These are phyloP conservation scores for Ispidina lecontei DNA, from an alignment of 2,797 vertebrate species.

Conservation along the genomic window DNA sequence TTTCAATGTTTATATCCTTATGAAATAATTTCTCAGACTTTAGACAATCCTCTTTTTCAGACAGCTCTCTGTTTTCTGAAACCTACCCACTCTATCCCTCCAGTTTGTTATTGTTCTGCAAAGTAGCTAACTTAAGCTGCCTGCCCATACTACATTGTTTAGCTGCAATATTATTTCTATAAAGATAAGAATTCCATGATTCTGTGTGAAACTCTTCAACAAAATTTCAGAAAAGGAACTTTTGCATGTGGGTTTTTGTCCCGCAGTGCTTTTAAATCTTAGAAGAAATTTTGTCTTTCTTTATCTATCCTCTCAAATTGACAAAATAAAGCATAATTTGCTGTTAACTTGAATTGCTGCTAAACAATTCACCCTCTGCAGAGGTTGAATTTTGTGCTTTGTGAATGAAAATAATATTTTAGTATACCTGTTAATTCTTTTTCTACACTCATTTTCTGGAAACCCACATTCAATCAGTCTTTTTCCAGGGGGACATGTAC, in stretches of 20 bases:
- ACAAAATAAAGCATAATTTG: background rate
- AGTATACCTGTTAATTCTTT: background rate
- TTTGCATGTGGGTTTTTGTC: background rate
- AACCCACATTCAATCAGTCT: background rate
- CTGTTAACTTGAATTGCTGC: background rate
- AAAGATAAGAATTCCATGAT: background rate
- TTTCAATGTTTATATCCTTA: background rate
- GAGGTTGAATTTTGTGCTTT: background rate
- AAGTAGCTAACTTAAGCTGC: background rate
- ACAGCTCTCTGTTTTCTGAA: background rate
- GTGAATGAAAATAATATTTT: background rate
- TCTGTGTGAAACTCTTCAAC: background rate
- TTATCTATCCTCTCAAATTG: background rate
- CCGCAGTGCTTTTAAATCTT: background rate
- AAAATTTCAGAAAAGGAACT: background rate
- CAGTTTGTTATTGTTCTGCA: background rate
- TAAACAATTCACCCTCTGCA: background rate
- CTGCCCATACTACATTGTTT: background rate
- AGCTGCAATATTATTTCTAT: background rate
- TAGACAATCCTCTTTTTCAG: background rate
- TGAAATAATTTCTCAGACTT: background rate
- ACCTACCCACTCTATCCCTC: background rate
- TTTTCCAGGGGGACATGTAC: conserved; percentile 2
- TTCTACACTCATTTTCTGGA: background rate
- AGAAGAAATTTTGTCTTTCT: background rate